Percentiles rank a stretch among this genome's conserved stretches.
These are phyloP conservation scores for Melanostoma scalare DNA, from an alignment of 2,888 invertebrate genomes.

Conservation along the genomic window DNA sequence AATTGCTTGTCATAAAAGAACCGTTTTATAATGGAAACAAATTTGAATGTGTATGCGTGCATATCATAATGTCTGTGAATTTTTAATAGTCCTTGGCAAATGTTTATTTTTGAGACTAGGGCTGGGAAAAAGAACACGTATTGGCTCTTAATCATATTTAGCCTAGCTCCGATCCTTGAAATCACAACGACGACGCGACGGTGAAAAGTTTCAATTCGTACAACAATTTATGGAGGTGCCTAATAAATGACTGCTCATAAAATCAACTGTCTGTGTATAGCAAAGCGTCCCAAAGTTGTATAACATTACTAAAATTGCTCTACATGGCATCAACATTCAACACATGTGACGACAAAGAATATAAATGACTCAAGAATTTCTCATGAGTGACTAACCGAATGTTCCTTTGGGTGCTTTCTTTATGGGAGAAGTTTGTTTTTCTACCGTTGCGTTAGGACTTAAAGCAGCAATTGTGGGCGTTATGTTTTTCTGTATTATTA, in stretches of 20 bases:
- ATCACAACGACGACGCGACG: neutral
- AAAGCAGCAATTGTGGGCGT: too few relatives aligned
- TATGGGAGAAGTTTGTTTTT: too few relatives aligned
- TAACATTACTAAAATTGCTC: slow-evolving; percentile 14
- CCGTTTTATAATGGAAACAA: slow-evolving; percentile 1
- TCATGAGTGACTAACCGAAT: too few relatives aligned
- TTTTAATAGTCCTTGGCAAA: neutral
- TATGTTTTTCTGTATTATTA: too few relatives aligned
- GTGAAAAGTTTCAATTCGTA: neutral
- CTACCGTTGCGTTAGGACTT: too few relatives aligned
- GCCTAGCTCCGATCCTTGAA: neutral
- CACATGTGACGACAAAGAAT: slow-evolving; percentile 2
- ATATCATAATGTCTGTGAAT: neutral
- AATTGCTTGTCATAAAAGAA: slow-evolving; percentile 3
- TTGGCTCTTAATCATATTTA: slow-evolving; percentile 18
- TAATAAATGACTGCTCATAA: slow-evolving; percentile 26
- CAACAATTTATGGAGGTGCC: neutral
- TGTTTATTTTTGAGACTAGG: neutral
- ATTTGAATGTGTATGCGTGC: slow-evolving; percentile 16
- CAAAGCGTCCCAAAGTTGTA: slow-evolving; percentile 2
- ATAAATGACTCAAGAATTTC: neutral
- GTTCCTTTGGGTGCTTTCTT: too few relatives aligned
- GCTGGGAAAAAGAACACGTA: slow-evolving; percentile 2
- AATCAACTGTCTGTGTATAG: slow-evolving; percentile 21
- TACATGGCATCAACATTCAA: slow-evolving; percentile 31